Percentiles rank a stretch among this genome's conserved stretches.
phyloP scores from a whole-genome alignment of 2,888 invertebrate genomes.

The Agrochola macilenta region DNA sequence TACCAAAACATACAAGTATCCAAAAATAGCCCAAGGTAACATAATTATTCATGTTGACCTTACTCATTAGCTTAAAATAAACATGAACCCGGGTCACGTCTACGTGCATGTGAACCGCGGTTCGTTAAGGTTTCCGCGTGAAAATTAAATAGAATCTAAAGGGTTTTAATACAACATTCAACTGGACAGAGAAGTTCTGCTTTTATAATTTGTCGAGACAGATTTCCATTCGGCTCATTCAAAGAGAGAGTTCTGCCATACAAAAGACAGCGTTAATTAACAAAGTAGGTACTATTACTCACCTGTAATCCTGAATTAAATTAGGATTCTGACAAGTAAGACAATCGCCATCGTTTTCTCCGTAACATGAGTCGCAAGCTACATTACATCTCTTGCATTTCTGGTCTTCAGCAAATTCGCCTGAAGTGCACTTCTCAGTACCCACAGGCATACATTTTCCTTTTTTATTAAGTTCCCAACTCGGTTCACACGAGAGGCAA shows the following conservation, averaged over 20 bases:
- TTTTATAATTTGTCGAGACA: constrained; percentile 38
- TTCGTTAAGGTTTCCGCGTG: constrained; percentile 68
- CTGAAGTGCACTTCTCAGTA: constrained; percentile 92
- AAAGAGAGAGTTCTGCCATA: background rate
- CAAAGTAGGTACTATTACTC: constrained; percentile 61
- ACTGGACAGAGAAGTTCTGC: constrained; percentile 29
- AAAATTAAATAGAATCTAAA: constrained; percentile 67
- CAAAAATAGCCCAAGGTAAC: constrained; percentile 42
- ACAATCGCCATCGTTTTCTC: constrained; percentile 93
- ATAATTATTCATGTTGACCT: constrained; percentile 56
- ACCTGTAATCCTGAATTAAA: constrained; percentile 92
- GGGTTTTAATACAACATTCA: constrained; percentile 44
- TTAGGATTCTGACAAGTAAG: constrained; percentile 94
- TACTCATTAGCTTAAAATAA: constrained; percentile 62
- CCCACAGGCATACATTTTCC: constrained; percentile 93
- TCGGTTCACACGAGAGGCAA: constrained; percentile 93
- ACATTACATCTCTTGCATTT: constrained; percentile 94
- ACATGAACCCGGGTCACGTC: constrained; percentile 65
- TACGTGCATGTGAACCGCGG: constrained; percentile 64
- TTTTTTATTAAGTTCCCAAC: constrained; percentile 94
- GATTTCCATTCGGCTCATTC: constrained; percentile 22
- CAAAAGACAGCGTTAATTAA: constrained; percentile 6
- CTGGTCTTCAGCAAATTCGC: constrained; percentile 91
- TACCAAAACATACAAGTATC: constrained; percentile 23
- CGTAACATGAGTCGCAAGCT: constrained; percentile 96